These are phyloP conservation scores for Laterallus jamaicensis DNA, from an alignment of 2,113 vertebrate genomes.

Conservation along the genomic window DNA sequence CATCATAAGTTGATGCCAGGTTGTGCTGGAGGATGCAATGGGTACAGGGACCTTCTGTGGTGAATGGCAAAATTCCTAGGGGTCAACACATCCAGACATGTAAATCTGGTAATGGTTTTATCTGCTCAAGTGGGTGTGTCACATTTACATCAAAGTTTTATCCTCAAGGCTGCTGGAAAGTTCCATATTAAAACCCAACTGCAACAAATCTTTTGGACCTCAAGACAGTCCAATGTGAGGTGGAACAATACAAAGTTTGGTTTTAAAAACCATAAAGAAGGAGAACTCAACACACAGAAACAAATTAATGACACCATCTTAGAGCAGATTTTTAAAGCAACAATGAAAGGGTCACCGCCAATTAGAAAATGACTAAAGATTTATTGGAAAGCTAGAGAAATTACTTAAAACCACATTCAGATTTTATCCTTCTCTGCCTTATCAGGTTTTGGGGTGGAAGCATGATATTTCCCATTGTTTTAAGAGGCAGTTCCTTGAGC, in stretches of 20 bases:
- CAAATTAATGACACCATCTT: not conserved
- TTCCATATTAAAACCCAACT: not conserved
- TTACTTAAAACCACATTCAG: not conserved
- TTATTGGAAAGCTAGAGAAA: not conserved
- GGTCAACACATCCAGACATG: not conserved
- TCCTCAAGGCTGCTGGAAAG: not conserved
- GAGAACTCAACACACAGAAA: not conserved
- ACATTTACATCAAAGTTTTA: not conserved
- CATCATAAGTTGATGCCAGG: not conserved
- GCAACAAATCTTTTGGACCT: not conserved
- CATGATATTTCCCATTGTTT: not conserved
- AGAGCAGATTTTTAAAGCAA: not conserved
- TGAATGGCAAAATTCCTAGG: not conserved
- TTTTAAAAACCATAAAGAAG: not conserved
- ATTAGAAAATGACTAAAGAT: not conserved
- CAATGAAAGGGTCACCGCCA: not conserved
- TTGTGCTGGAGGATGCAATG: not conserved
- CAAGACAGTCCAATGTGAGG: not conserved
- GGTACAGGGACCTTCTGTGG: not conserved
- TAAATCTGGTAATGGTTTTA: not conserved
- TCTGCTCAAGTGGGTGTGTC: not conserved
- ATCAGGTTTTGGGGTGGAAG: not conserved
- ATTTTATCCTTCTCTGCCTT: not conserved
- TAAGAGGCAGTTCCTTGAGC: not conserved
- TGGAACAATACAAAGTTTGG: not conserved